Evolutionary conservation across 1,140 invertebrate genomes (phyloP).

Genomic region (Saccostrea cuccullata): DNA sequence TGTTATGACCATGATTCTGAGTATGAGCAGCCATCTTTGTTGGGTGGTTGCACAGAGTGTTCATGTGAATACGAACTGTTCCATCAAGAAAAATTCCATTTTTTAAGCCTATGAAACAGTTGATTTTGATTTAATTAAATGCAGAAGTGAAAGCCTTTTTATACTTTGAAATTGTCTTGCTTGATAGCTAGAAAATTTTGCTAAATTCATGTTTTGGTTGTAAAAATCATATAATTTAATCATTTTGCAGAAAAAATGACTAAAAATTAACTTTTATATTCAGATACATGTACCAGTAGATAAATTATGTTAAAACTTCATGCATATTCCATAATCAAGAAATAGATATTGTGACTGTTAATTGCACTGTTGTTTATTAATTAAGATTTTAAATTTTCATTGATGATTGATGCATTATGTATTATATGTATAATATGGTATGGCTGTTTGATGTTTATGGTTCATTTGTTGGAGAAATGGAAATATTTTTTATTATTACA

Average conservation of each 20-base stretch:
- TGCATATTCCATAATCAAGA: slow-evolving; percentile 19
- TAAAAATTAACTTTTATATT: neutral
- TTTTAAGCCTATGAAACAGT: neutral
- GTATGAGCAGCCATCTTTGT: slow-evolving; percentile 23
- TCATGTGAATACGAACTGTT: slow-evolving; percentile 30
- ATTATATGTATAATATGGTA: neutral
- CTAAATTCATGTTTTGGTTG: neutral
- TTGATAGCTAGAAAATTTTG: neutral
- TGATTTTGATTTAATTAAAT: neutral
- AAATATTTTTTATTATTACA: slow-evolving; percentile 3
- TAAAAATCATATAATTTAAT: neutral
- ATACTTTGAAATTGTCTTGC: neutral
- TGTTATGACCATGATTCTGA: slow-evolving; percentile 24
- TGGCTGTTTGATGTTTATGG: neutral
- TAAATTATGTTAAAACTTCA: neutral
- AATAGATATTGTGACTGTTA: neutral
- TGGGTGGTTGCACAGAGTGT: neutral
- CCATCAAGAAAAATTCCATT: slow-evolving; percentile 28
- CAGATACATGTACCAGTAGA: neutral
- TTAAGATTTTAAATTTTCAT: neutral
- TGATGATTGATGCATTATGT: neutral
- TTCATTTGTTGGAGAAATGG: neutral
- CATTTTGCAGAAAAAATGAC: neutral
- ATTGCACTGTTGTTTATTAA: neutral
- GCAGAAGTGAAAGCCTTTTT: too few relatives aligned